Evolutionary conservation across 2,113 vertebrate genomes (phyloP), one percentile per base, ranked within the genome.

Genomic region (Aegotheles bennettii): DNA sequence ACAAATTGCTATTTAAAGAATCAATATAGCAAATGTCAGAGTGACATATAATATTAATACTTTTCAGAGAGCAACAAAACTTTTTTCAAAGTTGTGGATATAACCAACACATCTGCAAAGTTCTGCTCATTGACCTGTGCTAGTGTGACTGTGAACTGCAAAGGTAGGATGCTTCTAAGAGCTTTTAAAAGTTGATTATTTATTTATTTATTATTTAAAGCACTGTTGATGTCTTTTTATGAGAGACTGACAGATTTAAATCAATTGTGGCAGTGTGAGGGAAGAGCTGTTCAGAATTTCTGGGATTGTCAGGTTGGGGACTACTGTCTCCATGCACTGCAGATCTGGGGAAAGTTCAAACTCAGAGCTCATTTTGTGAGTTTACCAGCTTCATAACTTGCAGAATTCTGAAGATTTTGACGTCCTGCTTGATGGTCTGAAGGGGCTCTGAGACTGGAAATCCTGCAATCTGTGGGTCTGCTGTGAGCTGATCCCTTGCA

Each of bases 41-140:
- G 28, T 84, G 16, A 74, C 35, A 9, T 47, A 20, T 36, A 33
- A 38, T 78, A 38, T 71, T 70, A 51, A 87, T 84, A 28, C 13
- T 79, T 94, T 94, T 36, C 84, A 96, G 95, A 19, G 0, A 1
- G 1, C 1, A 2, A 0, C 1, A 0, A 0, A 0, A 0, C 5
- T 6, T 3, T 1, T 78, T 6, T 87, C 3, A 0, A 2, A 13
- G 13, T 57, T 19, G 0, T 0, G 2, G 0, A 3, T 0, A 0
- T 0, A 43, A 6, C 1, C 4, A 0, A 0, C n/a, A 71, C 10
- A 14, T 35, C 4, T 68, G 89, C 38, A 45, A 0, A 0, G 0
- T 2, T 96, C 2, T 64, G 36, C 0, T 18, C 24, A 5, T 1
- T 38, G 10, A 0, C 1, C 24, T 91, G 69, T 56, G 11, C 2